phyloP scores from a whole-genome alignment of 2,888 invertebrate genomes.

The Axea sp. region DNA sequence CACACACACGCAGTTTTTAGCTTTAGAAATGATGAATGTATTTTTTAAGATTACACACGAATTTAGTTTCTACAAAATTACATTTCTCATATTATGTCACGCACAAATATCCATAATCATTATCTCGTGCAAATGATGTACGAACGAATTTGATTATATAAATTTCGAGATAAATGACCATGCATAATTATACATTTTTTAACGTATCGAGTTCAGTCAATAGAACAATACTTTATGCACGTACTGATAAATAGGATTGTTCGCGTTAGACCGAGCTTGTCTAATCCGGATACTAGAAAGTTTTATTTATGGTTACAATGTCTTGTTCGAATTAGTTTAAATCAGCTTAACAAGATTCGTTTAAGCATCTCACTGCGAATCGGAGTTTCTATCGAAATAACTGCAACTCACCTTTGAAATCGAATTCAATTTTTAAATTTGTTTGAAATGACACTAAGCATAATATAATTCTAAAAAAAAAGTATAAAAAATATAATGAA shows the following conservation, averaged over 20 bases:
- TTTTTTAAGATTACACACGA: conserved; percentile 16
- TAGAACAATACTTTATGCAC: conserved; percentile 47
- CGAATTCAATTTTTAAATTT: too few species aligned
- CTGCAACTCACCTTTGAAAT: not conserved
- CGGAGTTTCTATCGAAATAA: conserved; percentile 15
- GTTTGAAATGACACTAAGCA: too few species aligned
- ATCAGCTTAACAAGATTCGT: conserved; percentile 47
- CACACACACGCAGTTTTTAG: not conserved
- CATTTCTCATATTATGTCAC: conserved; percentile 43
- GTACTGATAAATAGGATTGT: conserved; percentile 53
- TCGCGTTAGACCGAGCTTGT: conserved; percentile 37
- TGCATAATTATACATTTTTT: conserved; percentile 43
- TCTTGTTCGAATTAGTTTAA: conserved; percentile 46
- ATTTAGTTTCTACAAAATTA: conserved; percentile 30
- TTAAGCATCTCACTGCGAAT: conserved; percentile 6
- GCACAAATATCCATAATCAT: conserved; percentile 20
- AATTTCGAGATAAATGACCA: conserved; percentile 47
- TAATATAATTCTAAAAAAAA: too few species aligned
- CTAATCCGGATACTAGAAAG: conserved; percentile 49
- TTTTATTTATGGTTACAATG: conserved; percentile 48
- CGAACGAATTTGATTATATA: conserved; percentile 44
- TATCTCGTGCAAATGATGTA: conserved; percentile 25
- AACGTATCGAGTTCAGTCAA: conserved; percentile 30
- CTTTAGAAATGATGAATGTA: conserved; percentile 20
- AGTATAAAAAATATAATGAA: too few species aligned